Percentiles rank a stretch among this genome's conserved stretches.
Conservation (phyloP, 2,797 vertebrate genomes). For the Crocidura indochinensis region DNA sequence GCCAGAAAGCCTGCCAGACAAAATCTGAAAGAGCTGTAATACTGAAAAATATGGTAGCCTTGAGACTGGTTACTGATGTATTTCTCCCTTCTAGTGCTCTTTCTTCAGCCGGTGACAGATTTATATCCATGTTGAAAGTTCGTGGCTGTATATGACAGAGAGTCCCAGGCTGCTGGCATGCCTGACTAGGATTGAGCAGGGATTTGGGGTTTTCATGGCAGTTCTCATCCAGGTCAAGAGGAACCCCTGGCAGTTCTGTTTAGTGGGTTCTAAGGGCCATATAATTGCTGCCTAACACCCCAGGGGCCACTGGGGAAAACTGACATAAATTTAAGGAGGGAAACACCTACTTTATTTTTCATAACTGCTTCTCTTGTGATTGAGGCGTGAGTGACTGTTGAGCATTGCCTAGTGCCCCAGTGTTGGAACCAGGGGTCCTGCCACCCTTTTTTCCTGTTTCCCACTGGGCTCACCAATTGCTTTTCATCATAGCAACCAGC, state of each 20-base stretch:
- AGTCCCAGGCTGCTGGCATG: background rate
- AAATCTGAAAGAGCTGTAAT: too few relatives aligned
- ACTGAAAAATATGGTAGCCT: too few relatives aligned
- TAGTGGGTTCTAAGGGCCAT: background rate
- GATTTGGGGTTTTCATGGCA: too few relatives aligned
- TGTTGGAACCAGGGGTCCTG: background rate
- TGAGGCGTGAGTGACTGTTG: background rate
- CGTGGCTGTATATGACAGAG: background rate
- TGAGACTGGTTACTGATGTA: background rate
- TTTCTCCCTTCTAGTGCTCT: constrained; percentile 18
- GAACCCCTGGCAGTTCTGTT: background rate
- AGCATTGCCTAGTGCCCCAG: background rate
- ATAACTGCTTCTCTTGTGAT: background rate
- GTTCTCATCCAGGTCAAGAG: background rate
- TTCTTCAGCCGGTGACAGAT: constrained; percentile 23
- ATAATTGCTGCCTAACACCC: constrained; percentile 17
- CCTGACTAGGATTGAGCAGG: background rate
- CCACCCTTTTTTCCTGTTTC: constrained; percentile 6
- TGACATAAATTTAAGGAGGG: background rate
- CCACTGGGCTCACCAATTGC: constrained; percentile 26
- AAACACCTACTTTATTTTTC: background rate
- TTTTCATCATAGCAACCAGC: constrained; percentile 1
- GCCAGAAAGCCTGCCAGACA: too few relatives aligned
- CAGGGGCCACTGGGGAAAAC: background rate
- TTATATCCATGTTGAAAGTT: constrained; percentile 21